These are phyloP conservation scores for Chymomyza costata DNA, from an alignment of 1,140 invertebrate species.

Conservation along the genomic window DNA sequence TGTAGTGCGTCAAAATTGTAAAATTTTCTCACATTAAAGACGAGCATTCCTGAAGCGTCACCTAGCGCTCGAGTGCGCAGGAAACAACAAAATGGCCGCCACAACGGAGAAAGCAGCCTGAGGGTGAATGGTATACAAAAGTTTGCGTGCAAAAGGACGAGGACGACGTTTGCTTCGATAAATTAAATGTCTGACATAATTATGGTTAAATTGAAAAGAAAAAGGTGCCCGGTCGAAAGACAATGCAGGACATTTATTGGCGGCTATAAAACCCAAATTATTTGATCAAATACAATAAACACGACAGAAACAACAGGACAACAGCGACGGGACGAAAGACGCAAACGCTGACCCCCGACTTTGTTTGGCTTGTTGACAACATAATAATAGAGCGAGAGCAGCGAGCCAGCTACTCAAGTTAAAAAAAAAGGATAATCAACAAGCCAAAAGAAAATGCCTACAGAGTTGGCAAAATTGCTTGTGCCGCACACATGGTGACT, in stretches of 20 bases:
- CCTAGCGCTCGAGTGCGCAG: conserved; percentile 54
- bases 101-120: neutral
- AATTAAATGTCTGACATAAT: conserved; percentile 71
- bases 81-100: conserved; percentile 49
- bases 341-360: neutral
- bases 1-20: conserved; percentile 31
- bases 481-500: conserved; percentile 19
- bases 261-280: conserved; percentile 54
- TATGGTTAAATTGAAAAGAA: conserved; percentile 61
- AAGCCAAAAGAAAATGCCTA: neutral
- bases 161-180: conserved; percentile 43
- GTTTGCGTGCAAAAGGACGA: conserved; percentile 40
- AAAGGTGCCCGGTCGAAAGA: conserved; percentile 1
- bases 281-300: conserved; percentile 61
- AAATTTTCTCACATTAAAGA: conserved; percentile 72
- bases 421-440: neutral
- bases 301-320: conserved; percentile 26
- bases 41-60: conserved; percentile 30
- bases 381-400: conserved; percentile 50
- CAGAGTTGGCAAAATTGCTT: neutral
- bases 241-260: conserved; percentile 25
- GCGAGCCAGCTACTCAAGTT: conserved; percentile 20
- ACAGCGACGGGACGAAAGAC: conserved; percentile 1
- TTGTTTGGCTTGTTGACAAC: too few relatives aligned
- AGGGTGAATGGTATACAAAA: conserved; percentile 41